Percentiles rank a stretch among this genome's conserved stretches.
Conservation (phyloP, 2,888 invertebrate genomes). For the Dione juno region DNA sequence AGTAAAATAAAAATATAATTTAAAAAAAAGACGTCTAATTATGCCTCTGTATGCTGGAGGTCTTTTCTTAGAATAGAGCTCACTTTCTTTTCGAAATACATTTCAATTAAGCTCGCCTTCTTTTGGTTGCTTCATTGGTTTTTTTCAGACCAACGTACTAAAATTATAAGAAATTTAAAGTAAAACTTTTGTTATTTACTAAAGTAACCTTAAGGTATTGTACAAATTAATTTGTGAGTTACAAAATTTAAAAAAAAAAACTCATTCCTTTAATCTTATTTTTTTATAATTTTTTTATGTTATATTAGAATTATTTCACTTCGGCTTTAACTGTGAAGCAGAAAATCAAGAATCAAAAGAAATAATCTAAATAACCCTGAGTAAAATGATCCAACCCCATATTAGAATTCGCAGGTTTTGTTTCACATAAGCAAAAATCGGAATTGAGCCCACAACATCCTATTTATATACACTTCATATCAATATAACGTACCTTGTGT, state of each 20-base stretch:
- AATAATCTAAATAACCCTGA: too few relatives aligned
- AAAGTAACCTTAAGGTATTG: neutral
- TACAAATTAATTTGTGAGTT: neutral
- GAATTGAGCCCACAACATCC: too few relatives aligned
- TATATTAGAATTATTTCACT: too few relatives aligned
- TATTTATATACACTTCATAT: too few relatives aligned
- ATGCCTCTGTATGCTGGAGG: conserved; percentile 40
- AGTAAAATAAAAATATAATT: conserved; percentile 27
- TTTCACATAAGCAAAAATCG: too few relatives aligned
- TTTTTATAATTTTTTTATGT: too few relatives aligned
- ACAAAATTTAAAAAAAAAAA: too few relatives aligned
- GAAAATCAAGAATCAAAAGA: neutral
- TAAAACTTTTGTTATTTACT: too few relatives aligned
- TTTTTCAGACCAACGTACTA: neutral
- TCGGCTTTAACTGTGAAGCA: too few relatives aligned
- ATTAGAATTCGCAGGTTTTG: too few relatives aligned
- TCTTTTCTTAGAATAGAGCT: conserved; percentile 36
- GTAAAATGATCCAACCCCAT: neutral
- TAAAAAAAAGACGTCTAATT: conserved; percentile 43
- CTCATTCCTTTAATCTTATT: too few relatives aligned
- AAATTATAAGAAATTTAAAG: neutral
- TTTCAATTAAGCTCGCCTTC: conserved; percentile 18
- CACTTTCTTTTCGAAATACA: conserved; percentile 30
- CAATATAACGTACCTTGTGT: too few relatives aligned
- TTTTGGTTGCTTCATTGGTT: conserved; percentile 16